These are phyloP conservation scores for Sprattus sprattus DNA, from an alignment of 2,113 vertebrate species.

Conservation along the genomic window DNA sequence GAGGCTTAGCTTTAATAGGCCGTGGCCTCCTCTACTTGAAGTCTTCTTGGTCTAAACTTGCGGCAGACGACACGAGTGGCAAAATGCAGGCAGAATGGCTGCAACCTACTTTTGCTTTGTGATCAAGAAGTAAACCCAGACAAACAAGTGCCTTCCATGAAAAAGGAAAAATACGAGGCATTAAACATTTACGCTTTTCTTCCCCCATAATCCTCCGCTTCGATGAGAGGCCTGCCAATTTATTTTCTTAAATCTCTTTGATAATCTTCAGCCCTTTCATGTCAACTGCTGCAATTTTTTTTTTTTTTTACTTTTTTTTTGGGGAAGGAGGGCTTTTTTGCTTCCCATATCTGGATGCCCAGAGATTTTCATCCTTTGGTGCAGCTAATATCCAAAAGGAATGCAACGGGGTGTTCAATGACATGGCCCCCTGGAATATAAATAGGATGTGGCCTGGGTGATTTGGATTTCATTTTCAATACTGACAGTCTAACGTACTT, in stretches of 20 bases:
- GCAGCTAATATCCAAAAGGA: slow-evolving; percentile 21
- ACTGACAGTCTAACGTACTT: slow-evolving; percentile 5
- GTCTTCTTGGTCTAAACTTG: slow-evolving; percentile 25
- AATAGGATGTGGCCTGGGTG: slow-evolving; percentile 3
- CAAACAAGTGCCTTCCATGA: slow-evolving; percentile 50
- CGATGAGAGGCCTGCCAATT: slow-evolving; percentile 57
- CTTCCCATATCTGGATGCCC: slow-evolving; percentile 18
- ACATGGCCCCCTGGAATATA: slow-evolving; percentile 16
- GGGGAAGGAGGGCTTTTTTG: background rate
- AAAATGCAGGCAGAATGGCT: slow-evolving; percentile 8
- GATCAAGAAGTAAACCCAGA: slow-evolving; percentile 47
- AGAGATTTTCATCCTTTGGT: slow-evolving; percentile 16
- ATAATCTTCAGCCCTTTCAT: slow-evolving; percentile 62
- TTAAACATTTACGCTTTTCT: slow-evolving; percentile 63
- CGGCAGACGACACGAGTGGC: background rate
- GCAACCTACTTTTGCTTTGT: slow-evolving; percentile 42
- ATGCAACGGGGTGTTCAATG: slow-evolving; percentile 23
- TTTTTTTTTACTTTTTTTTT: background rate
- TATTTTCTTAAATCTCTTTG: slow-evolving; percentile 63
- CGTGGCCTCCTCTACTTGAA: slow-evolving; percentile 39
- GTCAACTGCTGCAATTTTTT: slow-evolving; percentile 32
- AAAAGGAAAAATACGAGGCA: slow-evolving; percentile 34
- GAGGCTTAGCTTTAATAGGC: slow-evolving; percentile 53
- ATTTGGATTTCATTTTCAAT: slow-evolving; percentile 17
- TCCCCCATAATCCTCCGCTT: slow-evolving; percentile 54